Percentiles rank a stretch among this genome's conserved stretches.
Evolutionary conservation across 2,888 invertebrate species (phyloP).

Genomic region (Podotricha telesiphe): DNA sequence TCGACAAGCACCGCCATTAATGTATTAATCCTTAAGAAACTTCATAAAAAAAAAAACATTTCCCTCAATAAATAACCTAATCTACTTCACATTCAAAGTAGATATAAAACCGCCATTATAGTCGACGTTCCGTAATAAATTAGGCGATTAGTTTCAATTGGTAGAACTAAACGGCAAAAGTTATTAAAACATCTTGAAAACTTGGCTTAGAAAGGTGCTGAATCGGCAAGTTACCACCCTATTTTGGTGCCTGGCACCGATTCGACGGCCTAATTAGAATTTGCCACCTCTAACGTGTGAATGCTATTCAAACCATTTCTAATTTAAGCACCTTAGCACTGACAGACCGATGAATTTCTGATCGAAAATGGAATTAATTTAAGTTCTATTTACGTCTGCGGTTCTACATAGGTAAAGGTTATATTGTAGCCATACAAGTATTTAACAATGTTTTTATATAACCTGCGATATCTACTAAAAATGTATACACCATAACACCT

Average conservation of each 20-base stretch:
- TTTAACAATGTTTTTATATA: too few species aligned
- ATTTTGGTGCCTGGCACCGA: slow-evolving; percentile 41
- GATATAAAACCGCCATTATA: too few species aligned
- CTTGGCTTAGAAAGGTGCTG: slow-evolving; percentile 34
- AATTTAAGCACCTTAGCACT: slow-evolving; percentile 49
- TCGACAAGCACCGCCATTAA: too few species aligned
- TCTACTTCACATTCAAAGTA: too few species aligned
- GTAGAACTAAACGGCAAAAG: too few species aligned
- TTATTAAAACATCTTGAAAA: slow-evolving; percentile 42
- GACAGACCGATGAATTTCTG: slow-evolving; percentile 51
- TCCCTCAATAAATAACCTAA: too few species aligned
- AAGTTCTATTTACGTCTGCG: slow-evolving; percentile 28
- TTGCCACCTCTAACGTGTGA: slow-evolving; percentile 56
- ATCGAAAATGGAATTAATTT: slow-evolving; percentile 26
- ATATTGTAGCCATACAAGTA: too few species aligned
- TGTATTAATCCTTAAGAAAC: too few species aligned
- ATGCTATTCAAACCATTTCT: slow-evolving; percentile 43
- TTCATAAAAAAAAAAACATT: too few species aligned
- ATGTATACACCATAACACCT: too few species aligned
- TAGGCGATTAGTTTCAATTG: slow-evolving; percentile 31
- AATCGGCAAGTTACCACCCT: slow-evolving; percentile 33
- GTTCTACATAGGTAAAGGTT: not conserved
- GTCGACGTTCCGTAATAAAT: too few species aligned
- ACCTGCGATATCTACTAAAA: too few species aligned
- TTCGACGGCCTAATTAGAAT: slow-evolving; percentile 52